Base-by-base conservation (phyloP, 2,888 invertebrate genomes). In the Drosophila mulleri region DNA sequence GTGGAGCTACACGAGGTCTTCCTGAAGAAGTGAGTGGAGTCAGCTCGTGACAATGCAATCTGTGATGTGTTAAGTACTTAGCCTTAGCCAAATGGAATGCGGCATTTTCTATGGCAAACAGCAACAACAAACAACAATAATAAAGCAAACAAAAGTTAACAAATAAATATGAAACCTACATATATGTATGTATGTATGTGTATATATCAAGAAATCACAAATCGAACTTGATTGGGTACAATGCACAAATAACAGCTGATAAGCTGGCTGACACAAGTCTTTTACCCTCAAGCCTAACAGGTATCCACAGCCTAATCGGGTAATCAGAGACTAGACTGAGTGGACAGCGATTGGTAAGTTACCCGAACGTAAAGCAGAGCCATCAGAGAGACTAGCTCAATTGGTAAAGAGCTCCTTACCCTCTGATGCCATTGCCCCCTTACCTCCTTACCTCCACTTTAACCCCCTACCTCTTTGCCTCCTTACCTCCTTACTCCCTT, bases 51-150 rank as follows among this genome's bases (percentile, higher is more conserved):
- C 61, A 41, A 65, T 77, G 74, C 77, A 76, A 86, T 88, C 84
- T 84, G 84, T 84, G 84, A 84, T 90, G 90, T 82, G 65, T 82
- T 58, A 86, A 73, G 87, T 86, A 88, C 87, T 85, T 84, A 80
- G 73, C 87, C 83, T 85, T 64, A 58, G 79, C 66, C 76, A 66
- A 85, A 57, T 68, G 61, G 62, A 71, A 68, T 48, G 74, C 81
- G 69, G 66, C 87, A 73, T 54, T 64, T 61, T 57, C 42, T 44
- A 60, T 62, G 65, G 62, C 77, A 68, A 72, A 80, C 50, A 67
- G 6, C 57, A 57, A 37, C 16, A 37, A 37, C 16, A 37, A 53
- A 77, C 41, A 65, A 42, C 26, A 56, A 42, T 18, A 56, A 42
- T n/a, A 57, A 42, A 32, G 32, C 16, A 29, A 42, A 42, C 23